phyloP scores from a whole-genome alignment of 2,113 vertebrate species.

The Dipodomys spectabilis region DNA sequence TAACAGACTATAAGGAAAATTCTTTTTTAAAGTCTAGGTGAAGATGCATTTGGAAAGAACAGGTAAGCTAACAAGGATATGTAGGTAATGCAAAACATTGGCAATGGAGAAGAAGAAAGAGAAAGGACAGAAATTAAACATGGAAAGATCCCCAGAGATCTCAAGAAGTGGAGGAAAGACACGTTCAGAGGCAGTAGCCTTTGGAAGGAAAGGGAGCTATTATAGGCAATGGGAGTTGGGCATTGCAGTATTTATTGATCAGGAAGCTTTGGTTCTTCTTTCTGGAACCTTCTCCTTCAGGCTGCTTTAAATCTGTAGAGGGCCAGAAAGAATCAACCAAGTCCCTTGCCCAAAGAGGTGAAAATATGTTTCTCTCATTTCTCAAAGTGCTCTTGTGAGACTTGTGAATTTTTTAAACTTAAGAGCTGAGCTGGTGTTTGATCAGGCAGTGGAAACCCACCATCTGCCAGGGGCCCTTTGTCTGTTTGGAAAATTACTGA shows the following conservation, averaged over 20 bases:
- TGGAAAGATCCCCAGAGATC: background rate
- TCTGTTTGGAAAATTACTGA: slow-evolving; percentile 77
- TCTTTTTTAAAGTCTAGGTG: background rate
- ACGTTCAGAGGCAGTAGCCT: background rate
- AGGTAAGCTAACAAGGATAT: background rate
- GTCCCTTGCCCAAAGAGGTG: slow-evolving; percentile 4
- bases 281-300: background rate
- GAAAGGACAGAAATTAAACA: background rate
- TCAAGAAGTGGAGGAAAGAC: background rate
- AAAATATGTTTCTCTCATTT: slow-evolving; percentile 49
- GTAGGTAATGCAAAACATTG: background rate
- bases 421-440: slow-evolving; percentile 45
- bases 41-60: background rate
- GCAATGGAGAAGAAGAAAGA: background rate
- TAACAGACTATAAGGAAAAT: background rate
- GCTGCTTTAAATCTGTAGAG: background rate
- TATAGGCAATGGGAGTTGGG: background rate
- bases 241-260: background rate
- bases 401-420: slow-evolving; percentile 59
- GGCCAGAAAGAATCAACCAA: background rate
- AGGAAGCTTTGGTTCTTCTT: background rate
- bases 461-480: slow-evolving; percentile 57
- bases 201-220: background rate
- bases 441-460: slow-evolving; percentile 55
- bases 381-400: slow-evolving; percentile 54